phyloP scores from a whole-genome alignment of 2,888 invertebrate species.

The Pterobdella sp. region DNA sequence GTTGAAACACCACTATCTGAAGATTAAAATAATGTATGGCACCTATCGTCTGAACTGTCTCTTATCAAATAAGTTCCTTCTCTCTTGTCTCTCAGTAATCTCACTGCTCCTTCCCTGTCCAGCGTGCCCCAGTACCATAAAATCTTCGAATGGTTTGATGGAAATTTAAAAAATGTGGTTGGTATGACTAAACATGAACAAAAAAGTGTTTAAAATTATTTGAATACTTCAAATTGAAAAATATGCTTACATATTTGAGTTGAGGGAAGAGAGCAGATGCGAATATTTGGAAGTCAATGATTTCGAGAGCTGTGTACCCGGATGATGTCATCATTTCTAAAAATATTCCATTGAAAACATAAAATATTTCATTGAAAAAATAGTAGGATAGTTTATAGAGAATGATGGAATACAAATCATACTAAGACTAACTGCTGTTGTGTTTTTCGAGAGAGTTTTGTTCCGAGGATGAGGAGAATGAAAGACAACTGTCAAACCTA shows the following conservation, averaged over 20 bases:
- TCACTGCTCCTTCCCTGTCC: slow-evolving; percentile 18
- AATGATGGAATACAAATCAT: too few relatives aligned
- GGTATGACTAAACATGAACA: too few relatives aligned
- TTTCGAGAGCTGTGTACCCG: slow-evolving; percentile 7
- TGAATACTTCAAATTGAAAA: too few relatives aligned
- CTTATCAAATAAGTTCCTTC: slow-evolving; percentile 22
- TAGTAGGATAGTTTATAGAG: too few relatives aligned
- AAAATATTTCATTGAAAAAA: background rate
- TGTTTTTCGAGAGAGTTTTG: slow-evolving; percentile 4
- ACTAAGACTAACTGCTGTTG: background rate
- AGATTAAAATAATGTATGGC: background rate
- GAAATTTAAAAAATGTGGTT: background rate
- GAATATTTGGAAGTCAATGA: slow-evolving; percentile 9
- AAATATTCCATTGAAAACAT: too few relatives aligned
- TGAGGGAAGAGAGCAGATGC: background rate
- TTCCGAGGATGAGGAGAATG: slow-evolving; percentile 15
- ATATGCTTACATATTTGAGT: background rate
- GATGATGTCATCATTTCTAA: background rate
- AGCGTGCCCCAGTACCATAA: slow-evolving; percentile 29
- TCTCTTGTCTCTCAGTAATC: slow-evolving; percentile 11
- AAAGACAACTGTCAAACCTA: background rate
- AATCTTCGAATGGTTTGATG: background rate
- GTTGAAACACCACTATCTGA: background rate
- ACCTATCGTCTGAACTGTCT: slow-evolving; percentile 25
- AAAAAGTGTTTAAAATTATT: too few relatives aligned